phyloP scores from a whole-genome alignment of 1,140 invertebrate genomes.

The Thaumetopoea pityocampa region DNA sequence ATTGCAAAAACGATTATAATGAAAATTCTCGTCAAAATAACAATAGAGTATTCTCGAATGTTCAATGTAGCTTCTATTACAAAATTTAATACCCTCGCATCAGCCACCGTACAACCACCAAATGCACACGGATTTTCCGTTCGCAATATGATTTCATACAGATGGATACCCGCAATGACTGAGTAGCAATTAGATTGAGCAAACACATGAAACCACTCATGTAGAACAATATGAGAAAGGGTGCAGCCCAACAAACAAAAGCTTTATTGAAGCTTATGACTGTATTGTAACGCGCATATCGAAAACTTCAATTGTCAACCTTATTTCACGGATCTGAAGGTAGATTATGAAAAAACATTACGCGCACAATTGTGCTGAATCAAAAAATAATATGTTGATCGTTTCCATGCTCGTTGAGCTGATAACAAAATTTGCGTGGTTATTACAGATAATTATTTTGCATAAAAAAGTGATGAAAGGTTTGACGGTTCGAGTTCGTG shows the following conservation, averaged over 20 bases:
- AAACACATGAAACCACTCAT: slow-evolving; percentile 56
- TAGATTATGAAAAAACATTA: slow-evolving; percentile 10
- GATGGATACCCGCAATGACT: slow-evolving; percentile 51
- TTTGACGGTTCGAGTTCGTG: slow-evolving; percentile 3
- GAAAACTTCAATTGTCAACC: slow-evolving; percentile 9
- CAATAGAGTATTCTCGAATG: neutral
- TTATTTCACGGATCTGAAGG: slow-evolving; percentile 5
- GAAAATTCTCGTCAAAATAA: neutral
- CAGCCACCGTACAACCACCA: slow-evolving; percentile 6
- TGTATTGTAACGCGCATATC: slow-evolving; percentile 25
- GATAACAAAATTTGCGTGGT: slow-evolving; percentile 7
- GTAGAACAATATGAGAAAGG: slow-evolving; percentile 60
- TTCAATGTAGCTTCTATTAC: slow-evolving; percentile 5
- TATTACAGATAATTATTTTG: slow-evolving; percentile 15
- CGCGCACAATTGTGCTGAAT: slow-evolving; percentile 17
- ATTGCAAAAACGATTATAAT: neutral
- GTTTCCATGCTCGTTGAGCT: slow-evolving; percentile 13
- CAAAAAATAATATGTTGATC: slow-evolving; percentile 17
- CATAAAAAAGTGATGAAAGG: slow-evolving; percentile 11
- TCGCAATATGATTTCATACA: slow-evolving; percentile 49
- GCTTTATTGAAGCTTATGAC: slow-evolving; percentile 19
- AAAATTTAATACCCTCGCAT: slow-evolving; percentile 12
- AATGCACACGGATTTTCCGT: slow-evolving; percentile 28
- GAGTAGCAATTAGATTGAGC: slow-evolving; percentile 69
- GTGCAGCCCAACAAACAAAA: slow-evolving; percentile 45